A percentile compares a stretch with the other conserved stretches of the same genome.
Evolutionary conservation across 2,113 vertebrate species (phyloP).

Genomic region (Chaenocephalus aceratus): DNA sequence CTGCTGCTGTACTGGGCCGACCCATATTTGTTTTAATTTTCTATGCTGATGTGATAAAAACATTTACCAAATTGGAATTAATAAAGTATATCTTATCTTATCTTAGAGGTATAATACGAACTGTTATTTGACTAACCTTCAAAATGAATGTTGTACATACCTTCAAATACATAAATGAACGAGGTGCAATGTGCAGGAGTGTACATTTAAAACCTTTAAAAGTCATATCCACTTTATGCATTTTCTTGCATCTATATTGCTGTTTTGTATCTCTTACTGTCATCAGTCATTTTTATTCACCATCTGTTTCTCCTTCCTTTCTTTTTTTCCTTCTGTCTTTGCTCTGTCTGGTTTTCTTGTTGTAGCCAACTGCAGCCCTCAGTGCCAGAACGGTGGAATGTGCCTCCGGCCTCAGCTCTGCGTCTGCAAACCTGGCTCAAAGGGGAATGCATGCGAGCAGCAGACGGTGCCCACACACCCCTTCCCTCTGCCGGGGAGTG

Average conservation of each 20-base stretch:
- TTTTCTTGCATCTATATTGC: background rate
- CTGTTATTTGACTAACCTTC: background rate
- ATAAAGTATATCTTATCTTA: too few relatives aligned
- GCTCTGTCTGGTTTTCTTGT: conserved; percentile 65
- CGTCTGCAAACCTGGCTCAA: conserved; percentile 94
- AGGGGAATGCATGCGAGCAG: conserved; percentile 91
- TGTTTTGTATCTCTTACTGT: conserved; percentile 10
- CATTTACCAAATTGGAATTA: too few relatives aligned
- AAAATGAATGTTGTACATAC: background rate
- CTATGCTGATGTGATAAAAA: too few relatives aligned
- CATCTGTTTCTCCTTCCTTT: conserved; percentile 37
- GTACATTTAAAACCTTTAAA: background rate
- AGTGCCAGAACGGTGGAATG: conserved; percentile 97
- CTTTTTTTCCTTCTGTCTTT: conserved; percentile 11
- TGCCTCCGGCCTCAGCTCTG: conserved; percentile 96
- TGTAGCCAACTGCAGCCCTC: conserved; percentile 93
- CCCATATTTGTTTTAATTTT: too few relatives aligned
- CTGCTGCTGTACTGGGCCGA: too few relatives aligned
- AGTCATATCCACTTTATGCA: conserved; percentile 3
- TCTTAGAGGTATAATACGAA: background rate
- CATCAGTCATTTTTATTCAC: conserved; percentile 31
- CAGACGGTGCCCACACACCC: conserved; percentile 81
- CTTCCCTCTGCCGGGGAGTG: conserved; percentile 75
- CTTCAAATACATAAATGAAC: background rate
- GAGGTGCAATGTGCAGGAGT: background rate